Conservation (phyloP, 2,888 invertebrate species). For the Drosophila atroscutellata region DNA sequence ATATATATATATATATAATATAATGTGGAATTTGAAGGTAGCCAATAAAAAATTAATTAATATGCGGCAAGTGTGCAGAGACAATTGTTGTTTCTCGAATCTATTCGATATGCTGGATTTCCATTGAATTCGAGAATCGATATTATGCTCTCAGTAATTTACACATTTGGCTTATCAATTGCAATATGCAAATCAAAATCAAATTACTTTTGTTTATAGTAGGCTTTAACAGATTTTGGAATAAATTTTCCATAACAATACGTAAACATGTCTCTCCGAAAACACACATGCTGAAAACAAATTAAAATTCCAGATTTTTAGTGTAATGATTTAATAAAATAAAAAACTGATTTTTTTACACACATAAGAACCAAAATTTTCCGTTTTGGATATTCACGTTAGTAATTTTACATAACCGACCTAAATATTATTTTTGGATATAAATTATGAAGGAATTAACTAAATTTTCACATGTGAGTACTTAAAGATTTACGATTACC, state of each 20-base stretch:
- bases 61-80: constrained; percentile 55
- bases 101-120: constrained; percentile 25
- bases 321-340: constrained; percentile 36
- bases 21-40: constrained; percentile 49
- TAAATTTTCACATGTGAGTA: neutral
- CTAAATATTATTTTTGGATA: neutral
- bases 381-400: neutral
- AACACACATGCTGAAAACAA: constrained; percentile 30
- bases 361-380: neutral
- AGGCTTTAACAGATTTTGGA: neutral
- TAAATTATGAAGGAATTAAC: neutral
- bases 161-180: neutral
- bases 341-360: neutral
- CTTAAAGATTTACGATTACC: neutral
- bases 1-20: neutral
- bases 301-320: constrained; percentile 1
- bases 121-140: constrained; percentile 24
- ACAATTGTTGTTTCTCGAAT: constrained; percentile 54
- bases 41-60: constrained; percentile 59
- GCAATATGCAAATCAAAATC: neutral
- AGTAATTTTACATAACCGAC: neutral
- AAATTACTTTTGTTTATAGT: neutral
- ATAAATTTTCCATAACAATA: neutral
- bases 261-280: constrained; percentile 19
- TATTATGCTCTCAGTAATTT: neutral